Evolutionary conservation across 2,888 invertebrate genomes (phyloP).

Genomic region (Pediacus dermestoides): DNA sequence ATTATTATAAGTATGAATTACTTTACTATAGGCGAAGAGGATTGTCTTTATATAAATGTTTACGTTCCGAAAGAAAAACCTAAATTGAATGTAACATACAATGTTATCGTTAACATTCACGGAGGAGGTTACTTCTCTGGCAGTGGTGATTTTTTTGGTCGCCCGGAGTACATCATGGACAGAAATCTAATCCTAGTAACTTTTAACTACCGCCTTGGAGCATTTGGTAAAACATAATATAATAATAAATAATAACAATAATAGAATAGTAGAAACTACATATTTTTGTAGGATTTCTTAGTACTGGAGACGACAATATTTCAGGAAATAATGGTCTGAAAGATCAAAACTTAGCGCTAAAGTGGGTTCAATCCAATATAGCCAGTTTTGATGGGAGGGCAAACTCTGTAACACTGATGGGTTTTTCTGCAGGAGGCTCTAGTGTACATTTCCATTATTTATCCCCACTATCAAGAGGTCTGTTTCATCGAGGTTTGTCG

Average conservation of each 20-base stretch:
- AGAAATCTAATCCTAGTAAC: slow-evolving; percentile 61
- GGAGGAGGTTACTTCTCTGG: slow-evolving; percentile 65
- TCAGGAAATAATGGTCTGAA: slow-evolving; percentile 70
- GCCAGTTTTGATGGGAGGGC: slow-evolving; percentile 66
- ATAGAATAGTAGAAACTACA: no score
- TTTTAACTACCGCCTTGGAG: slow-evolving; percentile 58
- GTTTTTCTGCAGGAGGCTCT: slow-evolving; percentile 68
- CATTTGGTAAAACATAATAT: no score
- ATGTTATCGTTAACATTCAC: slow-evolving; percentile 61
- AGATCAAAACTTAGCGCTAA: slow-evolving; percentile 65
- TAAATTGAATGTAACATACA: slow-evolving; percentile 38
- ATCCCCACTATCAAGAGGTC: slow-evolving; percentile 58
- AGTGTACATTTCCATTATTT: slow-evolving; percentile 69
- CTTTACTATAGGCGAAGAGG: slow-evolving; percentile 54
- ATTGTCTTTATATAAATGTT: slow-evolving; percentile 61
- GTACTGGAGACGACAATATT: slow-evolving; percentile 64
- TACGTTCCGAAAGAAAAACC: slow-evolving; percentile 50
- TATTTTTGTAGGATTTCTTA: no score
- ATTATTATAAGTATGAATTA: no score
- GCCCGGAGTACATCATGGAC: slow-evolving; percentile 58
- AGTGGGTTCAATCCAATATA: slow-evolving; percentile 66
- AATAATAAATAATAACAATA: no score
- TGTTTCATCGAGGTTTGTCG: slow-evolving; percentile 41
- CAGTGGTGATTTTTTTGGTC: slow-evolving; percentile 51
- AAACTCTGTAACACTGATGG: slow-evolving; percentile 61